Conservation (phyloP, 2,888 invertebrate species). For the Drosophila subsilvestris region DNA sequence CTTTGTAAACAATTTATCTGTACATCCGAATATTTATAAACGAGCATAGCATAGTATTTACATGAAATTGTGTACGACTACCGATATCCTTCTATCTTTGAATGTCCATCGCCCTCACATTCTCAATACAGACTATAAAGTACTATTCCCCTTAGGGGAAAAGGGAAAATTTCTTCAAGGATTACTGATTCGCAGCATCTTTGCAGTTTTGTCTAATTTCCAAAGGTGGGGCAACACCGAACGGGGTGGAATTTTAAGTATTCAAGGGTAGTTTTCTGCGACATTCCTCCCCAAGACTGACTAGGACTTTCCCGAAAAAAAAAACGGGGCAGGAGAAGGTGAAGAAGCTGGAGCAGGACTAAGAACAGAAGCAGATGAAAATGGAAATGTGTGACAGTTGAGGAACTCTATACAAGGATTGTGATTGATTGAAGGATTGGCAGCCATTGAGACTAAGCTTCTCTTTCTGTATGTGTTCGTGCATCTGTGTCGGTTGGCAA, state of each 20-base stretch:
- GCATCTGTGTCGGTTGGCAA: constrained; percentile 55
- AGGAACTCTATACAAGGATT: constrained; percentile 65
- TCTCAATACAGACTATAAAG: constrained; percentile 13
- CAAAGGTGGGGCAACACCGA: constrained; percentile 27
- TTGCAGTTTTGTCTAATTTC: constrained; percentile 73
- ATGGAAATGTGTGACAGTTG: constrained; percentile 70
- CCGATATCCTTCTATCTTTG: neutral
- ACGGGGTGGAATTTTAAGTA: constrained; percentile 45
- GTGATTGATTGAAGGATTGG: constrained; percentile 74
- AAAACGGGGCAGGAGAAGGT: neutral
- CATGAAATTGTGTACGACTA: constrained; percentile 1
- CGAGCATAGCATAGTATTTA: constrained; percentile 26
- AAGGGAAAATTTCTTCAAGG: constrained; percentile 77
- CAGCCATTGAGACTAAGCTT: constrained; percentile 53
- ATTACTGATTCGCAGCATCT: constrained; percentile 79
- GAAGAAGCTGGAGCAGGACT: neutral
- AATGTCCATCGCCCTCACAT: constrained; percentile 1
- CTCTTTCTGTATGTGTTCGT: constrained; percentile 13
- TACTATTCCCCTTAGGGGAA: constrained; percentile 65
- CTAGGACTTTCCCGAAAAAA: constrained; percentile 70
- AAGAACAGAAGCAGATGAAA: constrained; percentile 12
- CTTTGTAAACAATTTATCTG: constrained; percentile 71
- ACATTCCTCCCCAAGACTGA: constrained; percentile 64
- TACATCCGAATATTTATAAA: constrained; percentile 46
- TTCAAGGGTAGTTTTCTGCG: constrained; percentile 46